These are phyloP conservation scores for Eremophila alpestris DNA, from an alignment of 2,797 vertebrate species.

Conservation along the genomic window DNA sequence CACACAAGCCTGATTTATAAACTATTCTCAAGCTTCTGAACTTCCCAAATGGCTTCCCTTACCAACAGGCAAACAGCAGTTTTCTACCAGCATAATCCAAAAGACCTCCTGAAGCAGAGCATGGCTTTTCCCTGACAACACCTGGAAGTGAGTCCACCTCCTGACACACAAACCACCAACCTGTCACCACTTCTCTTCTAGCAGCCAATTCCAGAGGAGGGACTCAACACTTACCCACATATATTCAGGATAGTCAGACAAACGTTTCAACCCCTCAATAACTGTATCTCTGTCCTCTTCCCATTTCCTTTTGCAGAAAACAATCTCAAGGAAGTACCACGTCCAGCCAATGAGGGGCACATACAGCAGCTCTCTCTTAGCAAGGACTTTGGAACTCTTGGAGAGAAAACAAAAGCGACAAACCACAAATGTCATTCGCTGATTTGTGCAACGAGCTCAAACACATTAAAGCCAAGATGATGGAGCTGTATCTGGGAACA, in stretches of 20 bases:
- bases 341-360: slow-evolving; percentile 99
- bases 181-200: not conserved
- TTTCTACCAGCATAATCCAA: not conserved
- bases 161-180: not conserved
- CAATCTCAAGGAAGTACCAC: slow-evolving; percentile 98
- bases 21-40: not conserved
- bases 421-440: not conserved
- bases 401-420: not conserved
- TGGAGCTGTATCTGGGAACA: not conserved
- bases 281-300: slow-evolving; percentile 94
- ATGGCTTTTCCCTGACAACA: not conserved
- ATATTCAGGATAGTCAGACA: slow-evolving; percentile 93
- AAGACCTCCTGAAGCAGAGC: not conserved
- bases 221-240: slow-evolving; percentile 90
- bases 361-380: slow-evolving; percentile 93
- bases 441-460: not conserved
- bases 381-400: slow-evolving; percentile 97
- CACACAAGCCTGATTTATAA: not conserved
- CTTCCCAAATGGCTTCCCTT: not conserved
- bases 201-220: not conserved
- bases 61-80: not conserved
- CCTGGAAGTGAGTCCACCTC: not conserved
- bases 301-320: slow-evolving; percentile 98
- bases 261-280: slow-evolving; percentile 81
- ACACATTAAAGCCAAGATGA: not conserved